Conservation (phyloP, 2,113 vertebrate species). For the Trochalopteron elliotii region DNA sequence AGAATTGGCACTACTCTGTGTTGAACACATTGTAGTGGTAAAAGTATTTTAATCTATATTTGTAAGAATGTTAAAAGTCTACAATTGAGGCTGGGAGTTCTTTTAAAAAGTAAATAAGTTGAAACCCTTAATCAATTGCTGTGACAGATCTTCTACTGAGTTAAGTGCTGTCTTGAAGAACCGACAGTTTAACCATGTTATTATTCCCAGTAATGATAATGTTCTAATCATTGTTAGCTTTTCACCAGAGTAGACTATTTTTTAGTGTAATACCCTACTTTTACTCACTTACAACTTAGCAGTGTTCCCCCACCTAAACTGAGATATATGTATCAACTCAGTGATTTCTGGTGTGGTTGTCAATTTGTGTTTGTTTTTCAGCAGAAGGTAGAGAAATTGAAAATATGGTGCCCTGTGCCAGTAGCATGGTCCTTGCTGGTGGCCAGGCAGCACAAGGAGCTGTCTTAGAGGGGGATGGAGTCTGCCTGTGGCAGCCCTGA, state of each 20-base stretch:
- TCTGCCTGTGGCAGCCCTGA: not conserved
- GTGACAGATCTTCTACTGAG: not conserved
- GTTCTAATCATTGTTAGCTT: not conserved
- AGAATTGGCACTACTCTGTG: not conserved
- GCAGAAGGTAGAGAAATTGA: not conserved
- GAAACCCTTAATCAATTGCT: not conserved
- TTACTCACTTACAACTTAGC: not conserved
- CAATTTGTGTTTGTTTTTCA: not conserved
- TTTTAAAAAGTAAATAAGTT: not conserved
- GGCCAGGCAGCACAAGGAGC: not conserved
- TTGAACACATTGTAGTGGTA: not conserved
- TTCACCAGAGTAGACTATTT: not conserved
- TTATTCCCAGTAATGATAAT: not conserved
- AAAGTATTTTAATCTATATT: not conserved
- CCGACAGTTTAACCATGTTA: not conserved
- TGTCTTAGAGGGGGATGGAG: not conserved
- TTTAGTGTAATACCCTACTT: not conserved
- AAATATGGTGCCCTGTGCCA: not conserved
- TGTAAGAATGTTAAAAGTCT: not conserved
- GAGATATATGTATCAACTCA: fast-evolving
- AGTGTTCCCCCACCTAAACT: not conserved
- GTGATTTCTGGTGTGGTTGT: not conserved
- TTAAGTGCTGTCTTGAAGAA: not conserved
- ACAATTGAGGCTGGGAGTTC: not conserved
- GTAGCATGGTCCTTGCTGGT: not conserved